Evolutionary conservation across 2,888 invertebrate genomes (phyloP).

Genomic region (Timema podura): DNA sequence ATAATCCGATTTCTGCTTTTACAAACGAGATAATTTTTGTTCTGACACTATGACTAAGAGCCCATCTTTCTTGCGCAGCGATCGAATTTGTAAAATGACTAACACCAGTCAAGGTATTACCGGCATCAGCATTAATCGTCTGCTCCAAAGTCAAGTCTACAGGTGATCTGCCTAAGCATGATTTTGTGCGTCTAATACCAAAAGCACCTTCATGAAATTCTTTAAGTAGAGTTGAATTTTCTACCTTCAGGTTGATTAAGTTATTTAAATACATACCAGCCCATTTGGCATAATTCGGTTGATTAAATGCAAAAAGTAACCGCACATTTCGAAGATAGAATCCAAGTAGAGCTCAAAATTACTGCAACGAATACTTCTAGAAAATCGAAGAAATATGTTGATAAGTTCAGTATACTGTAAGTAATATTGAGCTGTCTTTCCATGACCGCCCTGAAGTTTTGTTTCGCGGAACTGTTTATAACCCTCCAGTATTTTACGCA

Average conservation of each 20-base stretch:
- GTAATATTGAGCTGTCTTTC: too few species aligned
- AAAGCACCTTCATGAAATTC: slow-evolving; percentile 30
- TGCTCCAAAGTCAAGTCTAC: slow-evolving; percentile 30
- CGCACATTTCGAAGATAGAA: background rate
- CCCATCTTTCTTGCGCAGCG: slow-evolving; percentile 38
- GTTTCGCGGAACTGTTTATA: background rate
- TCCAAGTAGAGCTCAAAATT: background rate
- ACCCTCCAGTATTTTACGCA: background rate
- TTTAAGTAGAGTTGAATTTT: background rate
- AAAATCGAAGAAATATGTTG: slow-evolving; percentile 5
- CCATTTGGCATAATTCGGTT: background rate
- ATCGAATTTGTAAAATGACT: slow-evolving; percentile 35
- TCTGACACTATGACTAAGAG: slow-evolving; percentile 38
- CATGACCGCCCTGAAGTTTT: background rate
- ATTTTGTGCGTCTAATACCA: slow-evolving; percentile 35
- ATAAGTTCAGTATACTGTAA: background rate
- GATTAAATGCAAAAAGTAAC: background rate
- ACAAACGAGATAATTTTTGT: slow-evolving; percentile 35
- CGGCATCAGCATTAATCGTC: slow-evolving; percentile 38
- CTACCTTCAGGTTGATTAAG: background rate
- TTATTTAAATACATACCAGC: background rate
- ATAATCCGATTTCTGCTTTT: slow-evolving; percentile 31
- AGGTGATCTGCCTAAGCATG: slow-evolving; percentile 25
- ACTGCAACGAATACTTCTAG: background rate
- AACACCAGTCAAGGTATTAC: slow-evolving; percentile 33